A percentile compares a stretch with the other conserved stretches of the same genome.
phyloP scores from a whole-genome alignment of 2,797 vertebrate species.

The Onychomys arenicola region DNA sequence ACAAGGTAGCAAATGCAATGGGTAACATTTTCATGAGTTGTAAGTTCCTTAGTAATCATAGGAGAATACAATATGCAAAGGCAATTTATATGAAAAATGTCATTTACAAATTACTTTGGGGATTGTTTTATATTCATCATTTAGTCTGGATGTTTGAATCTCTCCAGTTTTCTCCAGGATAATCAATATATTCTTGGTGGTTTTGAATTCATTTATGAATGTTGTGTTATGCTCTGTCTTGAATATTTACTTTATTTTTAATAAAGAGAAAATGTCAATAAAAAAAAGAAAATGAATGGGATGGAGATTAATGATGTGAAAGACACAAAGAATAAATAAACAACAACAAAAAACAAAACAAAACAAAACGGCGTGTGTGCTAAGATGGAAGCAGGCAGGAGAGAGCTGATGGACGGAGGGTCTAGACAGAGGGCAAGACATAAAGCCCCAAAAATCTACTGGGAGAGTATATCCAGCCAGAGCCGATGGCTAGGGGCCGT shows the following conservation, averaged over 20 bases:
- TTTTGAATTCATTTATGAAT: not conserved
- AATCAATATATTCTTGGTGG: not conserved
- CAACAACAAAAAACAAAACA: not conserved
- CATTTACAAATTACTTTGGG: not conserved
- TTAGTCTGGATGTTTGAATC: not conserved
- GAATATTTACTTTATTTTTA: not conserved
- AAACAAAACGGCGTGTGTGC: not conserved
- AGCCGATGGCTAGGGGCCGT: not conserved
- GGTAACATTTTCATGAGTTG: not conserved
- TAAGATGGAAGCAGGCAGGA: not conserved
- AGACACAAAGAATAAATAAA: not conserved
- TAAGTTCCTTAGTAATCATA: not conserved
- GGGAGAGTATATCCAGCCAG: not conserved
- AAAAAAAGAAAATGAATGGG: too few species aligned
- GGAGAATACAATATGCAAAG: not conserved
- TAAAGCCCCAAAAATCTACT: not conserved
- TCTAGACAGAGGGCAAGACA: not conserved
- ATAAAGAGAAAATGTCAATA: not conserved
- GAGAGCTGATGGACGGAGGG: not conserved
- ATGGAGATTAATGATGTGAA: not conserved
- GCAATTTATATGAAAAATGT: not conserved
- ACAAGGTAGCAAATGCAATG: not conserved
- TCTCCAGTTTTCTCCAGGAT: not conserved
- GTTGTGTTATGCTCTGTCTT: not conserved
- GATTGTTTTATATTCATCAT: not conserved